Evolutionary conservation across 2,797 vertebrate species (phyloP).

Genomic region (Discoglossus pictus): DNA sequence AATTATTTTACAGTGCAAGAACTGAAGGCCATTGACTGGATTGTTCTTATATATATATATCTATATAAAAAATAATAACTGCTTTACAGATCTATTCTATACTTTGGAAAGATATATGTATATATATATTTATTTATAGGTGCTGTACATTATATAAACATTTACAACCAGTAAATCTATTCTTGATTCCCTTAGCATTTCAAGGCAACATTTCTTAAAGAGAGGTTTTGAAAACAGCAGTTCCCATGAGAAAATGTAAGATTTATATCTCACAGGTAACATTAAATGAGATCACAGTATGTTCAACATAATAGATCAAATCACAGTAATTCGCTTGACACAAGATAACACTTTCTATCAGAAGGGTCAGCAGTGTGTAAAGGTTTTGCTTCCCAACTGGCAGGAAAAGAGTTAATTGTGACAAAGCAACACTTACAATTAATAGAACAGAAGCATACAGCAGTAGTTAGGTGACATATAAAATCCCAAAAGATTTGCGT

Average conservation of each 20-base stretch:
- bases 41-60: constrained; percentile 77
- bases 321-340: constrained; percentile 40
- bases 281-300: constrained; percentile 57
- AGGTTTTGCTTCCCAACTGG: neutral
- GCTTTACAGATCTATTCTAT: constrained; percentile 95
- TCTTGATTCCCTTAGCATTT: constrained; percentile 74
- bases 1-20: constrained; percentile 79
- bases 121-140: constrained; percentile 73
- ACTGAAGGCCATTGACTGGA: constrained; percentile 74
- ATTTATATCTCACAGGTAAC: constrained; percentile 69
- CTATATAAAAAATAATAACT: constrained; percentile 99
- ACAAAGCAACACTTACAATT: constrained; percentile 27
- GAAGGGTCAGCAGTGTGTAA: neutral
- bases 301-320: constrained; percentile 42
- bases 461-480: neutral
- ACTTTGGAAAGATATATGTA: constrained; percentile 82
- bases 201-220: constrained; percentile 82
- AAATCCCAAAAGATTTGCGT: neutral
- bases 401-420: constrained; percentile 25
- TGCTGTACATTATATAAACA: constrained; percentile 99
- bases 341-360: constrained; percentile 2
- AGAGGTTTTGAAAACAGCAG: constrained; percentile 67
- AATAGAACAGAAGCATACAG: constrained; percentile 31
- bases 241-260: constrained; percentile 65
- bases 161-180: constrained; percentile 91